Conservation (phyloP, 2,113 vertebrate species). For the Mola mola region DNA sequence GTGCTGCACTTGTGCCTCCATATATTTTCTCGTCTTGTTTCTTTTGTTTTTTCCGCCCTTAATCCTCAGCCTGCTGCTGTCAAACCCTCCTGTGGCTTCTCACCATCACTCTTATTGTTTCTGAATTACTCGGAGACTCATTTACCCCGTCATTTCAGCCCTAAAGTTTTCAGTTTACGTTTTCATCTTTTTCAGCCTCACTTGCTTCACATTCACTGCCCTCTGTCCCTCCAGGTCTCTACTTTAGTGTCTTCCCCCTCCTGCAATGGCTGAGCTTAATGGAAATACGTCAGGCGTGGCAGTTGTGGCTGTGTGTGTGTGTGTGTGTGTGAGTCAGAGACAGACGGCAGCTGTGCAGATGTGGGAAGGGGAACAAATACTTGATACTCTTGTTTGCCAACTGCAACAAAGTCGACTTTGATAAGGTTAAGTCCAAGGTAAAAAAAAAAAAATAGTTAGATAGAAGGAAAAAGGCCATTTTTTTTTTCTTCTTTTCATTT, state of each 20-base stretch:
- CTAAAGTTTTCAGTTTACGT: too few relatives aligned
- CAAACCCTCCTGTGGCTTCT: slow-evolving; percentile 8
- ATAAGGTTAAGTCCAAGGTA: too few relatives aligned
- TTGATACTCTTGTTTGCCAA: neutral
- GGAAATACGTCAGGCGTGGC: slow-evolving; percentile 19
- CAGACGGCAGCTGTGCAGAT: too few relatives aligned
- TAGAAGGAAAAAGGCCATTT: too few relatives aligned
- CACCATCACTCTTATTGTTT: neutral
- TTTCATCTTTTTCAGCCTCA: too few relatives aligned
- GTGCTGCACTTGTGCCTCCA: slow-evolving; percentile 1
- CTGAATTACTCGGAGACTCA: neutral
- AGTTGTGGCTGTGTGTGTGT: neutral
- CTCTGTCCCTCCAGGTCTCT: neutral
- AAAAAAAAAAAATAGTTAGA: too few relatives aligned
- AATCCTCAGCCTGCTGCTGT: slow-evolving; percentile 4
- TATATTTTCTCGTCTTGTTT: neutral
- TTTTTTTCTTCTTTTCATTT: too few relatives aligned
- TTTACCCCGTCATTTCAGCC: neutral
- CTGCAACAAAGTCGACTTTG: too few relatives aligned
- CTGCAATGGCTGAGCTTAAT: slow-evolving; percentile 17
- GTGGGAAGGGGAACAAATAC: too few relatives aligned
- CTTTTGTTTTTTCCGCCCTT: neutral
- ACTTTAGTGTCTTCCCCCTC: neutral
- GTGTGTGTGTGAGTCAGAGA: neutral
- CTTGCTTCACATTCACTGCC: too few relatives aligned